These are phyloP conservation scores for Lonchura striata DNA, from an alignment of 2,113 vertebrate genomes.

Conservation along the genomic window DNA sequence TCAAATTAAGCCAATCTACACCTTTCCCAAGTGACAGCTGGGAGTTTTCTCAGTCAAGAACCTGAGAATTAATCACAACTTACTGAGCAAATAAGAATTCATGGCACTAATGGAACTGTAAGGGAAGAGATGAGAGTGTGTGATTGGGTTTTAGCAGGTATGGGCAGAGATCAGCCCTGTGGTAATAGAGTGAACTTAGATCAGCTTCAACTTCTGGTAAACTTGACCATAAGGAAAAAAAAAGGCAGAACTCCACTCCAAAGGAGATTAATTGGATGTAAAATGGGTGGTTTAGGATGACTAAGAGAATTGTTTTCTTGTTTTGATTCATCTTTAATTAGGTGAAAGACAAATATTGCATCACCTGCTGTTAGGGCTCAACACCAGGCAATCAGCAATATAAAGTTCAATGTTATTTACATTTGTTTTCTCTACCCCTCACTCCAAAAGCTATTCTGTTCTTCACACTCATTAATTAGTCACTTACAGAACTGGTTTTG, in stretches of 20 bases:
- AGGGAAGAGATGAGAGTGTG: neutral
- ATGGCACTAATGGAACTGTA: neutral
- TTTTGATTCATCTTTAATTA: slow-evolving; percentile 26
- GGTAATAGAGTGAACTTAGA: neutral
- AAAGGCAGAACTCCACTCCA: neutral
- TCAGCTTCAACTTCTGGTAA: neutral
- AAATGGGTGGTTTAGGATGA: neutral
- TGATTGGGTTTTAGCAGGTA: neutral
- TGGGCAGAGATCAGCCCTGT: neutral
- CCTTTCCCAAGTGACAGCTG: neutral
- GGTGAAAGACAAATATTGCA: neutral
- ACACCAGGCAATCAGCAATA: neutral
- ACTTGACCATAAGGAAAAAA: neutral
- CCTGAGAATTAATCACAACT: neutral
- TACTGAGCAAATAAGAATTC: neutral
- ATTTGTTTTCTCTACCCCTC: neutral
- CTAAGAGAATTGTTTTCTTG: neutral
- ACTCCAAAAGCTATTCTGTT: neutral
- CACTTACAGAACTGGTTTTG: neutral
- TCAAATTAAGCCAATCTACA: neutral
- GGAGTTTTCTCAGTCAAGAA: neutral
- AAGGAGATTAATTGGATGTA: neutral
- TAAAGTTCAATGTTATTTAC: slow-evolving; percentile 29
- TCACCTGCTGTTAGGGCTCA: neutral
- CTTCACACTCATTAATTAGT: neutral